Percentiles rank a stretch among this genome's conserved stretches.
phyloP scores from a whole-genome alignment of 2,113 vertebrate genomes.

The Pantherophis guttatus region DNA sequence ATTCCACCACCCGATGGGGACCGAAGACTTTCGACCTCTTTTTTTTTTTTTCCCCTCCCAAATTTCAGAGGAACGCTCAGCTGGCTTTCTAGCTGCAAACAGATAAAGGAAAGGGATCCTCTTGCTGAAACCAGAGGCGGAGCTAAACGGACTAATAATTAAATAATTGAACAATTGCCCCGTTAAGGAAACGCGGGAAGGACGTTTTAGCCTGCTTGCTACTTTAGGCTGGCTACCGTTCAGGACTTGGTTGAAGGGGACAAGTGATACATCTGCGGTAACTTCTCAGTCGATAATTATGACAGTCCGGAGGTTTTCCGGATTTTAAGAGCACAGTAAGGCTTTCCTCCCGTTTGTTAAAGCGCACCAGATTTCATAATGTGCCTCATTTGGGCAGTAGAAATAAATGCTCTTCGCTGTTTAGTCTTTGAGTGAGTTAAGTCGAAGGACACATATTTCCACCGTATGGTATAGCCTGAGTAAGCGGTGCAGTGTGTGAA shows the following conservation, averaged over 20 bases:
- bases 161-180: background rate
- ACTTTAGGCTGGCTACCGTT: background rate
- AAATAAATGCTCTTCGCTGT: background rate
- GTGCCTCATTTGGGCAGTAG: background rate
- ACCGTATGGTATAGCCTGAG: background rate
- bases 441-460: background rate
- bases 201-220: background rate
- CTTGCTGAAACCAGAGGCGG: background rate
- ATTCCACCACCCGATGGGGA: background rate
- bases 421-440: background rate
- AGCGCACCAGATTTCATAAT: background rate
- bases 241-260: background rate
- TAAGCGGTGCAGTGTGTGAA: background rate
- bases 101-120: background rate
- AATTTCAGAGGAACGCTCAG: background rate
- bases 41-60: background rate
- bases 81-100: background rate
- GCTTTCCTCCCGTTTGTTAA: background rate
- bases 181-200: background rate
- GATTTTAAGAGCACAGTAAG: background rate
- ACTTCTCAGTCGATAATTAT: background rate
- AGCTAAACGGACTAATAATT: background rate
- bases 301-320: background rate
- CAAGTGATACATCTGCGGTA: background rate
- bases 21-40: background rate